A percentile compares a stretch with the other conserved stretches of the same genome.
Evolutionary conservation across 2,113 vertebrate genomes (phyloP).

Genomic region (Phycodurus eques): DNA sequence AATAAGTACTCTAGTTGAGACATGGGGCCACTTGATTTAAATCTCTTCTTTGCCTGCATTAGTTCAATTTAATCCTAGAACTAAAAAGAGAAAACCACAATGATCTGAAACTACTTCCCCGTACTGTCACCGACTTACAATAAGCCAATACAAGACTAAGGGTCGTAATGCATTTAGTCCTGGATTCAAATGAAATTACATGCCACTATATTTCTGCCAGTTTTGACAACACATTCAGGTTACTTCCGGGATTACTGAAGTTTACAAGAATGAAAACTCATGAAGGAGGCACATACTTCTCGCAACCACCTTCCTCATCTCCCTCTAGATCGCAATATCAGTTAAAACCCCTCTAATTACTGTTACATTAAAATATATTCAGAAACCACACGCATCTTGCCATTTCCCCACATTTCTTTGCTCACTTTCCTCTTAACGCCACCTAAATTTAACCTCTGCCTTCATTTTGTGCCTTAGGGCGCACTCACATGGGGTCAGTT

Average conservation of each 20-base stretch:
- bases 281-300: conserved; percentile 52
- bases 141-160: background rate
- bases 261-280: conserved; percentile 34
- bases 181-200: conserved; percentile 10
- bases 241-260: background rate
- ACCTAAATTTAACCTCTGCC: conserved; percentile 18
- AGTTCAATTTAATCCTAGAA: background rate
- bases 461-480: conserved; percentile 21
- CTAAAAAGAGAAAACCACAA: conserved; percentile 1
- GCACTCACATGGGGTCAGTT: background rate
- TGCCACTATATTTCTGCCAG: conserved; percentile 8
- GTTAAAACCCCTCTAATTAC: conserved; percentile 3
- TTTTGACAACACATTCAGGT: conserved; percentile 1
- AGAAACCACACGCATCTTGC: background rate
- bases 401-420: background rate
- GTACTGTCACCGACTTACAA: background rate
- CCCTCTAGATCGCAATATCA: background rate
- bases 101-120: background rate
- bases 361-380: background rate
- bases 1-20: background rate
- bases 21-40: background rate
- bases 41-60: background rate
- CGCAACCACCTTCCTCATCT: conserved; percentile 19
- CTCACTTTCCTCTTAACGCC: conserved; percentile 15
- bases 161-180: background rate